Evolutionary conservation across 2,113 vertebrate species (phyloP), one percentile per base, ranked within the genome.

Genomic region (Cynoglossus semilaevis): DNA sequence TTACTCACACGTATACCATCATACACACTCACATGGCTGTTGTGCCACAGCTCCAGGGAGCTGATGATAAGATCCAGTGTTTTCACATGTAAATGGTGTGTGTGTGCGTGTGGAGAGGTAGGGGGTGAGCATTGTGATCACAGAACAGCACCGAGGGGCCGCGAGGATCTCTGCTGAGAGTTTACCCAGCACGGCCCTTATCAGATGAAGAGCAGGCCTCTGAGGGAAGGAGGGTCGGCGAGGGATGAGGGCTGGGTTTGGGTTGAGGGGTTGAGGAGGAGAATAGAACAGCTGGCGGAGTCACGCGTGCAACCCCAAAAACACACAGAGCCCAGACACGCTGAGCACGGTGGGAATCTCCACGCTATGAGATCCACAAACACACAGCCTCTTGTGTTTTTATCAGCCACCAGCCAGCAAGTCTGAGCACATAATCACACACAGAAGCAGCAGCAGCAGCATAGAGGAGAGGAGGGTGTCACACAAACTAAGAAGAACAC

Each of bases 191-290:
- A 50, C 16, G 19, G 56, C 62, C 81, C 82, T 91, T 91, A 91
- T 91, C 90, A 88, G 88, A 91, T 89, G 81, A 83, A 81, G 88
- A 81, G 82, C 86, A 91, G 88, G 78, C 88, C 86, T 82, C 82
- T 5, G 69, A 68, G 71, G 60, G 60, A 70, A 73, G 72, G 81
- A 59, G 76, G 78, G 77, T 63, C 61, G 61, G 47, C 2, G 15
- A 60, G 74, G 76, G 77, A 56, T 55, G 62, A 74, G 72, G 80
- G 73, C 65, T 35, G 75, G 63, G 65, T 18, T 38, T 72, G 66
- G 76, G 55, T 72, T 83, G 72, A 82, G 76, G 80, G 82, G 74
- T 68, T 75, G 62, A 51, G 62, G 38, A 3, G 65, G 72, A 88
- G 88, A 91, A 91, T 84, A 58, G 87, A 87, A 87, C 88, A 90